Evolutionary conservation across 2,888 invertebrate genomes (phyloP), one percentile per base, ranked within the genome.

Genomic region (Dicycla oo): DNA sequence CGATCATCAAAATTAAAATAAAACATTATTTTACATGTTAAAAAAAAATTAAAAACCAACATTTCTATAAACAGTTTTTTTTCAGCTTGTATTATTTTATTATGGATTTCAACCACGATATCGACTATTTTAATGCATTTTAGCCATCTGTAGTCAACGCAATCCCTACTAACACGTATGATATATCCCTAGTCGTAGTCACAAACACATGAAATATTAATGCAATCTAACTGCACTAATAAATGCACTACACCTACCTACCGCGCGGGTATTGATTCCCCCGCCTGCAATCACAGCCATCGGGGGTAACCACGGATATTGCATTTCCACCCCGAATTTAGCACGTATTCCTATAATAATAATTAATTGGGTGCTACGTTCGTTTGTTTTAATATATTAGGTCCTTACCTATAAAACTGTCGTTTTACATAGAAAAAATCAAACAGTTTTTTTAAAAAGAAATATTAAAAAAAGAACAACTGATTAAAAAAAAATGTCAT

Each of bases 271-370:
- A 82, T 80, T 73, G 75, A 75, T 83, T 73, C 58, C 47, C 49
- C n/a, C 38, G 49, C 68, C 23, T 34, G 80, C 73, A 83, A 73
- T 75, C 80, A 64, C 69, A 53, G 64, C 43, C 54, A 51, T 49
- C 5, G 56, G 64, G 64, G 65, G 56, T 45, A 51, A 51, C 69
- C 75, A 62, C 63, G 75, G 82, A 81, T 76, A 83, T 84, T 83
- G 78, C 75, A 78, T 83, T 83, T 75, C 72, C 75, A 64, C 69
- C 73, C 73, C 54, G 34, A 34, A 30, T 63, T 53, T 53, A 66
- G 54, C 34, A 49, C 45, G 53, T 57, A 63, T 60, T 53, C 66
- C 63, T 43, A 26, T 57, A 53, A 51, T 57, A 53, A 51, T 78
- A 75, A 67, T 70, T 68, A 64, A 69, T 69, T 40, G 43, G 23